Conservation (phyloP, 1,140 invertebrate genomes). For the Drosophila lacteicornis region DNA sequence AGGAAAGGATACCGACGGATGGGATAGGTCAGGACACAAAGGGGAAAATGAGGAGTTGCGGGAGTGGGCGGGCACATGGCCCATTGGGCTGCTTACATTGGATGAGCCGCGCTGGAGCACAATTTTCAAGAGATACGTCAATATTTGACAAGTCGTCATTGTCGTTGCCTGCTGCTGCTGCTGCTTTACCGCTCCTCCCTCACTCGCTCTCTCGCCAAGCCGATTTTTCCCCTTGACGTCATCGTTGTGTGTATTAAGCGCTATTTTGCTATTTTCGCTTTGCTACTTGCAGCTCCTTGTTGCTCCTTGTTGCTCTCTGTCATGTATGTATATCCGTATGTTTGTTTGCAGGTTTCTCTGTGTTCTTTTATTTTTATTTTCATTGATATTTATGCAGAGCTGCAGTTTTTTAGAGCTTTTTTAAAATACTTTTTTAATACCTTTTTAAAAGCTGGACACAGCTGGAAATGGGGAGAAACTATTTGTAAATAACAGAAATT, state of each 20-base stretch:
- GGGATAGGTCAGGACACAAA: constrained; percentile 30
- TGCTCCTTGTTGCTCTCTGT: constrained; percentile 13
- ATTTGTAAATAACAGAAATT: too few species aligned
- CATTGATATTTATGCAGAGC: constrained; percentile 53
- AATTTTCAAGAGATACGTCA: constrained; percentile 84
- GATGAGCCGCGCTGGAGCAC: constrained; percentile 81
- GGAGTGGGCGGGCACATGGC: constrained; percentile 23
- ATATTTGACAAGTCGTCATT: constrained; percentile 84
- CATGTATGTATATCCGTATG: constrained; percentile 6
- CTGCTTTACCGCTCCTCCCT: neutral
- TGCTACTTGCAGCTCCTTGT: constrained; percentile 20
- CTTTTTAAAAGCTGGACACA: constrained; percentile 10
- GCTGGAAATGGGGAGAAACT: too few species aligned
- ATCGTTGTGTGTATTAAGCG: constrained; percentile 58
- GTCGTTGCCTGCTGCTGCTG: constrained; percentile 35
- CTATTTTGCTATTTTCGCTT: constrained; percentile 53
- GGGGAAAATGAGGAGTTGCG: constrained; percentile 3
- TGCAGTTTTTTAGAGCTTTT: constrained; percentile 53
- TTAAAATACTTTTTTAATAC: too few species aligned
- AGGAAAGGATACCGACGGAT: constrained; percentile 40
- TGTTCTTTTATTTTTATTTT: constrained; percentile 42
- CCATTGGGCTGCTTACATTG: constrained; percentile 74
- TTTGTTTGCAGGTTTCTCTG: constrained; percentile 6
- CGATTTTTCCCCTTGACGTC: constrained; percentile 49
- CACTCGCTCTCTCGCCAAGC: neutral